Conservation (phyloP, 1,140 invertebrate genomes). For the Drosophila bocqueti region DNA sequence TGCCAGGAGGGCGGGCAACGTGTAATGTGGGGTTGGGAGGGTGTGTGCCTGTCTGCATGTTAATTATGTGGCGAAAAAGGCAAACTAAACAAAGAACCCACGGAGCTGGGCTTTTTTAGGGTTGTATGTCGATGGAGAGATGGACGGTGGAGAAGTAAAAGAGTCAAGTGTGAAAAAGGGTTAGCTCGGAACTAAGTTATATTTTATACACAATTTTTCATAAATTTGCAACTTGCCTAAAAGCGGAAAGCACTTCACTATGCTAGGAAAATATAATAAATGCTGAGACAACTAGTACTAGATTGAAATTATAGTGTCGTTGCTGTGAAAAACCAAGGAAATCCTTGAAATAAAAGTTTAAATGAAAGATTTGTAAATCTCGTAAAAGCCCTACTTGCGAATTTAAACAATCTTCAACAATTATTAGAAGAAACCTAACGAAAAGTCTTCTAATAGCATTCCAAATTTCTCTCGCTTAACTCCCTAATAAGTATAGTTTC, state of each 20-base stretch:
- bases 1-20: neutral
- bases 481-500: neutral
- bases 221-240: neutral
- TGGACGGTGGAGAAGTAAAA: neutral
- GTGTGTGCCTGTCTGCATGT: constrained; percentile 62
- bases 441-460: neutral
- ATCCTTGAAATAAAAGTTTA: neutral
- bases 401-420: neutral
- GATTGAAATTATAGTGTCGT: neutral
- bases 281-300: neutral
- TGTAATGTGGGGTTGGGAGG: constrained; percentile 1
- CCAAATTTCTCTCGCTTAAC: neutral
- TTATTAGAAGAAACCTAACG: neutral
- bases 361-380: neutral
- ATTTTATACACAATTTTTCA: neutral
- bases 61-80: constrained; percentile 66
- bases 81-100: constrained; percentile 48
- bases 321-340: too few relatives aligned
- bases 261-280: neutral
- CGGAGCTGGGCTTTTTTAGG: neutral
- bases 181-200: neutral
- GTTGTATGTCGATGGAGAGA: constrained; percentile 1
- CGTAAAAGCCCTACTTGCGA: neutral
- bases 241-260: neutral
- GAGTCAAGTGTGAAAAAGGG: neutral